These are phyloP conservation scores for Oxygymnocypris stewartii DNA, from an alignment of 2,113 vertebrate genomes.

Conservation along the genomic window DNA sequence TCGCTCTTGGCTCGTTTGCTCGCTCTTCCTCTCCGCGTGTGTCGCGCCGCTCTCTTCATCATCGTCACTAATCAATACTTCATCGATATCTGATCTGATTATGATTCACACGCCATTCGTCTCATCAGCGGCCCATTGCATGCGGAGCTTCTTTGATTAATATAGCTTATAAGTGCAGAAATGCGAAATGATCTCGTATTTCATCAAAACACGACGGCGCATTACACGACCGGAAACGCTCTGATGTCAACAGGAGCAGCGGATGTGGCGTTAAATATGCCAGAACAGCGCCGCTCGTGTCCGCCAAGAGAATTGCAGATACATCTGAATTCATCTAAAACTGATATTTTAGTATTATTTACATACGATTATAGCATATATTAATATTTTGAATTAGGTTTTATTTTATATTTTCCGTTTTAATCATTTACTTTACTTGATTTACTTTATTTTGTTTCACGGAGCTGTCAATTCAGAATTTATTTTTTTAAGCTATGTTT, in stretches of 20 bases:
- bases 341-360: not conserved
- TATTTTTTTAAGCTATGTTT: too few species aligned
- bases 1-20: not conserved
- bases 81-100: not conserved
- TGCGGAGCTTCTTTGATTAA: not conserved
- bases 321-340: not conserved
- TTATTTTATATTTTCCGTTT: not conserved
- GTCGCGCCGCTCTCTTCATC: constrained; percentile 27
- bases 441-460: too few species aligned
- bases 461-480: too few species aligned
- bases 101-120: not conserved
- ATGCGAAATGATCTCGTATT: not conserved
- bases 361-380: not conserved
- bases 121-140: not conserved
- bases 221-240: not conserved
- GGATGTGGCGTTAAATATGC: not conserved
- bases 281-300: not conserved
- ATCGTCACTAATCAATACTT: not conserved
- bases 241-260: constrained; percentile 5
- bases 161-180: not conserved
- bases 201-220: not conserved
- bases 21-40: not conserved
- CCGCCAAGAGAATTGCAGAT: not conserved
- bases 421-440: too few species aligned
- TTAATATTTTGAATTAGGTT: too few species aligned